Conservation (phyloP, 2,797 vertebrate species). For the Rhinichthys osculus region DNA sequence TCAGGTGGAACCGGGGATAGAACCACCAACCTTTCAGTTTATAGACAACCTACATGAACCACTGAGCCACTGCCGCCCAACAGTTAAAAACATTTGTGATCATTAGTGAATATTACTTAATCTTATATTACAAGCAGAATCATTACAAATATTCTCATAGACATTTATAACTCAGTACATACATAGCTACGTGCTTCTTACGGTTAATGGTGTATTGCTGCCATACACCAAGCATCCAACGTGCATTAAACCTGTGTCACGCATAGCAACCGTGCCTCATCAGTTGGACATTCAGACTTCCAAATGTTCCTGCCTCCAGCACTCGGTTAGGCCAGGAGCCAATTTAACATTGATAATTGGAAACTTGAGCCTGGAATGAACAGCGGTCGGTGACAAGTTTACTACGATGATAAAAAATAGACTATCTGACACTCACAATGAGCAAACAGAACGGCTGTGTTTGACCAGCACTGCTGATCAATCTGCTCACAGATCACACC, state of each 20-base stretch:
- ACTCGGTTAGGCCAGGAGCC: conserved; percentile 46
- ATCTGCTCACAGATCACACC: conserved; percentile 22
- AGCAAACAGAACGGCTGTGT: conserved; percentile 43
- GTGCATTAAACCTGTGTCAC: conserved; percentile 33
- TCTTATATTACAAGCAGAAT: conserved; percentile 6
- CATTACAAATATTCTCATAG: background rate
- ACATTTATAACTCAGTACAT: background rate
- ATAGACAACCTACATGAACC: no score
- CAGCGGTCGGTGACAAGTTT: conserved; percentile 57
- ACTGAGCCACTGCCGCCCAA: no score
- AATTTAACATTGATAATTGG: conserved; percentile 66
- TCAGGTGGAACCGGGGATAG: no score
- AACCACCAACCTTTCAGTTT: no score
- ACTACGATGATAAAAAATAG: conserved; percentile 62
- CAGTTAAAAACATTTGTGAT: background rate
- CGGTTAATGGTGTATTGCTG: conserved; percentile 34
- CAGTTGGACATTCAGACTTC: conserved; percentile 38
- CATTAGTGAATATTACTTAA: background rate
- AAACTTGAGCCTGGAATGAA: conserved; percentile 55
- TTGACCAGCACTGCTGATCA: conserved; percentile 53
- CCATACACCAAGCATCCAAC: conserved; percentile 21
- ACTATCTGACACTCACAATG: conserved; percentile 49
- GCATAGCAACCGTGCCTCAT: conserved; percentile 23
- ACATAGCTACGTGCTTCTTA: background rate
- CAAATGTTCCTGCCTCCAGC: conserved; percentile 45